These are phyloP conservation scores for Trachelus stipa DNA, from an alignment of 2,888 invertebrate species.

Conservation along the genomic window DNA sequence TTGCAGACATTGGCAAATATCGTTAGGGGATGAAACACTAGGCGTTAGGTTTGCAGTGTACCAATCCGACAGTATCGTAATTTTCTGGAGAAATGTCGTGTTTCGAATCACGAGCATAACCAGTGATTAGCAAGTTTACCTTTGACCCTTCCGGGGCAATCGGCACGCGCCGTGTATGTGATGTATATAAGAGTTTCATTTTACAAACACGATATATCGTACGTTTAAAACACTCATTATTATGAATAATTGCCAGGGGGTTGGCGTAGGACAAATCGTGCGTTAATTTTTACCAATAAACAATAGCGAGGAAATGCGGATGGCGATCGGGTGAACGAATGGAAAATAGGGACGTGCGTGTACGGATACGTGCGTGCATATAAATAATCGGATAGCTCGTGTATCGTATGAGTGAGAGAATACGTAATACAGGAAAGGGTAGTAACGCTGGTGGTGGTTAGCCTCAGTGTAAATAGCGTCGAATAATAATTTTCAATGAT, in stretches of 20 bases:
- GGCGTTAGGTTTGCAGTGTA: constrained; percentile 29
- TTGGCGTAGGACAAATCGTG: constrained; percentile 48
- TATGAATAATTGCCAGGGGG: constrained; percentile 45
- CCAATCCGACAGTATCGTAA: too few species aligned
- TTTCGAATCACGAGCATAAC: too few species aligned
- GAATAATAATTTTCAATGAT: constrained; percentile 64
- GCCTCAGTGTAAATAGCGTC: constrained; percentile 52
- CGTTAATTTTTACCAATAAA: constrained; percentile 65
- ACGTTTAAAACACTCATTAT: constrained; percentile 60
- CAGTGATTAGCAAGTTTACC: too few species aligned
- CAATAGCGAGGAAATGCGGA: constrained; percentile 46
- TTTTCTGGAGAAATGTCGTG: too few species aligned
- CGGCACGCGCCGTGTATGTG: constrained; percentile 21
- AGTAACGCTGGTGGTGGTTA: constrained; percentile 1
- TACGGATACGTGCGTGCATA: constrained; percentile 41
- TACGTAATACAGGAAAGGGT: too few species aligned
- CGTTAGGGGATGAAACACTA: constrained; percentile 44
- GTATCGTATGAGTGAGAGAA: constrained; percentile 6
- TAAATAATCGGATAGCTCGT: constrained; percentile 49
- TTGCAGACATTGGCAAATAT: constrained; percentile 45
- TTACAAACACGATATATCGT: constrained; percentile 13
- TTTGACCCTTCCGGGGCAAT: neutral
- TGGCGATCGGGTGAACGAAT: neutral
- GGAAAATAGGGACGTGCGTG: constrained; percentile 14
- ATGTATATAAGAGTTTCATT: constrained; percentile 10